Conservation (phyloP, 2,888 invertebrate species). For the Brachyopa scutellaris region DNA sequence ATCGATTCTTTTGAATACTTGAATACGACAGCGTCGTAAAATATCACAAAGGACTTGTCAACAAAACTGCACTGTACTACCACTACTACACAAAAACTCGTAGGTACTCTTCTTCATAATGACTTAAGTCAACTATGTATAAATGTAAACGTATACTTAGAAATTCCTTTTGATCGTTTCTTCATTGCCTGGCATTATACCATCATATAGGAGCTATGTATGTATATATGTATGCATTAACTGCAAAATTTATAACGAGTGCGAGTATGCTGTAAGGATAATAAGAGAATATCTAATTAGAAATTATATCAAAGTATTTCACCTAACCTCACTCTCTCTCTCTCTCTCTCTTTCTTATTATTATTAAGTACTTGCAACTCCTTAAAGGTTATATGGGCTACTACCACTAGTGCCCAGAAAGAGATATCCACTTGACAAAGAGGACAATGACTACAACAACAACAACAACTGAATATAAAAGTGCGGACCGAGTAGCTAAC, state of each 20-base stretch:
- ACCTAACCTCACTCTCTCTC: slow-evolving; percentile 14
- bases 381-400: slow-evolving; percentile 44
- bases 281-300: slow-evolving; percentile 70
- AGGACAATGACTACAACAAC: slow-evolving; percentile 14
- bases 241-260: slow-evolving; percentile 54
- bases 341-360: slow-evolving; percentile 11
- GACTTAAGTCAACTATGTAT: slow-evolving; percentile 23
- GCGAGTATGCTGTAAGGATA: slow-evolving; percentile 44
- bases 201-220: slow-evolving; percentile 11
- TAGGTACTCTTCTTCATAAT: neutral
- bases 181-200: slow-evolving; percentile 18
- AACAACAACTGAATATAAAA: slow-evolving; percentile 50
- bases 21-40: too few relatives aligned
- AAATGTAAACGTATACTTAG: slow-evolving; percentile 4
- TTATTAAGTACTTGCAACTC: slow-evolving; percentile 58
- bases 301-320: slow-evolving; percentile 60
- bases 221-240: slow-evolving; percentile 15
- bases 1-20: too few relatives aligned
- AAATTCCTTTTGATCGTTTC: slow-evolving; percentile 54
- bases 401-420: slow-evolving; percentile 6
- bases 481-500: slow-evolving; percentile 40
- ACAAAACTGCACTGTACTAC: neutral
- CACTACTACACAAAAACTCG: neutral
- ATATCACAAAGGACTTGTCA: neutral
- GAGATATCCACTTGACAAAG: slow-evolving; percentile 50